Base-by-base conservation (phyloP, 1,140 invertebrate genomes). In the Theocolax elegans region DNA sequence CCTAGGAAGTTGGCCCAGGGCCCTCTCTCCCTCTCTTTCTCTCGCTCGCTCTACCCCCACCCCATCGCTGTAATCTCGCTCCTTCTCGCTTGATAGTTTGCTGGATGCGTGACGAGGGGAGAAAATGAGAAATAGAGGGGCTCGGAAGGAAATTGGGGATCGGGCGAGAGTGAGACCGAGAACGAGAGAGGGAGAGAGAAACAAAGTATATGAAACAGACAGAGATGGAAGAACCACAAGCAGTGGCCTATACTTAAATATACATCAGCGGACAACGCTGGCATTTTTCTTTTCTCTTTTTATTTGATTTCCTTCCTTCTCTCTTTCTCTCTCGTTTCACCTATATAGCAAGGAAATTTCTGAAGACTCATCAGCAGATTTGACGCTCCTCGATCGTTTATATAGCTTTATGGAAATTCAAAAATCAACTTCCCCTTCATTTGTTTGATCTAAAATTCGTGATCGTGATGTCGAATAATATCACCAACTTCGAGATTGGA, bases 1-100 rank as follows among this genome's bases (percentile, higher is more conserved):
- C 82, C 79, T 80, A 82, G 79, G 80, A 83, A 84, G 78, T 78
- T 75, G 75, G 72, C 56, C 75, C 66, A n/a, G 4, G 49, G 51
- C 15, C 12, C n/a, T 31, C 40, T 38, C 15, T 42, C 10, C 12
- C 69, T 8, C 29, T n/a, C n/a, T n/a, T n/a, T n/a, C n/a, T 31
- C 40, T 38, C 15, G 35, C 10, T 12, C 69, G 4, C 29, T 66
- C 53, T 65, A 40, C 35, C 60, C 56, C 67, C 25, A 31, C 44
- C 56, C 63, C 29, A 46, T 29, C 72, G 35, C 29, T 38, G 51
- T 42, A 42, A 65, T 67, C 42, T 64, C 23, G 48, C 67, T 72
- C 8, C 44, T 46, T 59, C 42, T 67, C 65, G 40, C 62, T 46
- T 29, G 23, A 21, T 56, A 38, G 12, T 25, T 17, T 10, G 19